These are phyloP conservation scores for Crotophaga sulcirostris DNA, from an alignment of 2,113 vertebrate species.

Conservation along the genomic window DNA sequence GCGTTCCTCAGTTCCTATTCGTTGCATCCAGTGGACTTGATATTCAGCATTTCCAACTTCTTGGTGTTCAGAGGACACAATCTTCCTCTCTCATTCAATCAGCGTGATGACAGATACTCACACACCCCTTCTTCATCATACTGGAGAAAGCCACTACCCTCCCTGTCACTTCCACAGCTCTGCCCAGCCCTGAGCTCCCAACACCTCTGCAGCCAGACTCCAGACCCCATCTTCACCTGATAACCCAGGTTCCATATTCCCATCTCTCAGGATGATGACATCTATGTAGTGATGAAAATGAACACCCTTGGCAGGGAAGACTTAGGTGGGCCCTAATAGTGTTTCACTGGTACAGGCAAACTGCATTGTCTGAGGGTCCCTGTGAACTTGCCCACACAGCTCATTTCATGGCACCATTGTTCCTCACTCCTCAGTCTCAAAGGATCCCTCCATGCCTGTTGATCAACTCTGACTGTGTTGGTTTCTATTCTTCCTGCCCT, in stretches of 20 bases:
- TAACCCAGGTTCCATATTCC: not conserved
- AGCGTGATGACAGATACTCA: not conserved
- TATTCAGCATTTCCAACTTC: not conserved
- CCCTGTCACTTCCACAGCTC: not conserved
- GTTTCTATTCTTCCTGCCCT: not conserved
- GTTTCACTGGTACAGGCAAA: not conserved
- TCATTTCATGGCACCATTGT: not conserved
- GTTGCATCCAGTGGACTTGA: not conserved
- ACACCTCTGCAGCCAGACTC: not conserved
- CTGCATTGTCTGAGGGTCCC: too few species aligned
- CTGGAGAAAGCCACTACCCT: not conserved
- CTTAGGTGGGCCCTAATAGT: not conserved
- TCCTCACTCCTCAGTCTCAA: not conserved
- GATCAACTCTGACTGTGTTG: not conserved
- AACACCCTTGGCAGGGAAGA: not conserved
- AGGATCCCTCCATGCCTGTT: not conserved
- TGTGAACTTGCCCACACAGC: not conserved
- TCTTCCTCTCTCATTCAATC: not conserved
- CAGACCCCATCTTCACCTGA: rapidly evolving
- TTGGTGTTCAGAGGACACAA: not conserved
- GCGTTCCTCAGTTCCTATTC: not conserved
- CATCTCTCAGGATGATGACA: not conserved
- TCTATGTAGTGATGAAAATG: not conserved
- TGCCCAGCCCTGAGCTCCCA: not conserved
- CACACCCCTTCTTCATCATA: not conserved